phyloP scores from a whole-genome alignment of 2,113 vertebrate species.

The Catharus minimus region DNA sequence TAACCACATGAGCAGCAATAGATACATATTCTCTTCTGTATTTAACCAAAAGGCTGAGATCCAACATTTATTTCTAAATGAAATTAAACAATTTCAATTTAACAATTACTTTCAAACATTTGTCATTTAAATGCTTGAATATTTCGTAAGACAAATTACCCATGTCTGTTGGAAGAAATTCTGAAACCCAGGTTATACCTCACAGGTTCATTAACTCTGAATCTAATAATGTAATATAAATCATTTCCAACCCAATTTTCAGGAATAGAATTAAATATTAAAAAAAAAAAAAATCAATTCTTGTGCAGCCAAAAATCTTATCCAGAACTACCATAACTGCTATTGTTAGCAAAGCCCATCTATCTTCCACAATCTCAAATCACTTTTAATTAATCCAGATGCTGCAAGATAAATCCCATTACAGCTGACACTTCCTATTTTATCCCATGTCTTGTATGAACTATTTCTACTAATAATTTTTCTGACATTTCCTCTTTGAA shows the following conservation, averaged over 20 bases:
- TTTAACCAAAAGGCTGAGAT: not conserved
- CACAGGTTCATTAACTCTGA: slow-evolving; percentile 55
- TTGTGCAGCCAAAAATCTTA: not conserved
- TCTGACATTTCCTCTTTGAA: not conserved
- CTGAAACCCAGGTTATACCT: slow-evolving; percentile 38
- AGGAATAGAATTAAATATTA: slow-evolving; percentile 32
- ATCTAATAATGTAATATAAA: slow-evolving; percentile 35
- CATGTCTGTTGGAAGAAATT: slow-evolving; percentile 36
- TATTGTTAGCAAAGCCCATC: slow-evolving; percentile 1
- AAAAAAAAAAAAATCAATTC: not conserved
- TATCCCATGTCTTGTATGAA: not conserved
- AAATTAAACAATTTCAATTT: slow-evolving; percentile 7
- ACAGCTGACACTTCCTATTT: not conserved
- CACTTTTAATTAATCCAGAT: slow-evolving; percentile 48
- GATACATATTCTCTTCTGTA: not conserved
- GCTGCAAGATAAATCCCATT: slow-evolving; percentile 9
- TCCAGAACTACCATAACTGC: not conserved
- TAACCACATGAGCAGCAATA: not conserved
- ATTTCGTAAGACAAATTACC: slow-evolving; percentile 51
- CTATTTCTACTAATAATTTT: not conserved
- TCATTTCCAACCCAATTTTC: slow-evolving; percentile 27
- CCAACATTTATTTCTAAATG: not conserved
- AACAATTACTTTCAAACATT: slow-evolving; percentile 37
- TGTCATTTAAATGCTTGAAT: slow-evolving; percentile 35
- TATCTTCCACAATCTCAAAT: slow-evolving; percentile 34